These are phyloP conservation scores for Synanthedon formicaeformis DNA, from an alignment of 2,888 invertebrate genomes.

Conservation along the genomic window DNA sequence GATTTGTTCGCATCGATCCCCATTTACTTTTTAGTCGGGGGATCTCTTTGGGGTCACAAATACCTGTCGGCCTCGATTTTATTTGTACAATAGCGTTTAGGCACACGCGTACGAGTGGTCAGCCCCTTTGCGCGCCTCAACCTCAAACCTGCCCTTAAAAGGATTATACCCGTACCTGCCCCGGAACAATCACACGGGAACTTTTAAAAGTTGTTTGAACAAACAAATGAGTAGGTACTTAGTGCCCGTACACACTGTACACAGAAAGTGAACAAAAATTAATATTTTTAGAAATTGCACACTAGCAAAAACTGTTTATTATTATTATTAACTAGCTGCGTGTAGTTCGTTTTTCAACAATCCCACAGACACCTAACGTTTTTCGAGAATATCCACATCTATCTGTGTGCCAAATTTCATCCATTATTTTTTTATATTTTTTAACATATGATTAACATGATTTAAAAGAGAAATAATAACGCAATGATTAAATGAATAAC, in stretches of 20 bases:
- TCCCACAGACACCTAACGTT: too few species aligned
- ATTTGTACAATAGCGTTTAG: conserved; percentile 4
- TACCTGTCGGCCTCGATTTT: conserved; percentile 44
- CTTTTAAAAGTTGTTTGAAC: conserved; percentile 1
- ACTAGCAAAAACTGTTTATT: too few species aligned
- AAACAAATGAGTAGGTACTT: too few species aligned
- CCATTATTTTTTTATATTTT: too few species aligned
- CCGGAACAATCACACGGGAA: conserved; percentile 54
- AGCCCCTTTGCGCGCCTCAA: conserved; percentile 35
- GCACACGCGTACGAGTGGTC: conserved; percentile 20
- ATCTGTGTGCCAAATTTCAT: too few species aligned
- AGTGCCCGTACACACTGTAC: too few species aligned
- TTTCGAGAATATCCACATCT: too few species aligned
- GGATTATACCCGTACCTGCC: conserved; percentile 34
- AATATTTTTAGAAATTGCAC: neutral
- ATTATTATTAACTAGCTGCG: too few species aligned
- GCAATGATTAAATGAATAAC: too few species aligned
- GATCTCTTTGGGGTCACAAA: conserved; percentile 31
- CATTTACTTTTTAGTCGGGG: conserved; percentile 7
- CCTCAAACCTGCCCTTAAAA: conserved; percentile 11
- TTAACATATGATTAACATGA: too few species aligned
- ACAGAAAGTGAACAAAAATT: neutral
- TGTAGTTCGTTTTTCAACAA: too few species aligned
- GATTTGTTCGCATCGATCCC: conserved; percentile 15
- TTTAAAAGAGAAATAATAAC: too few species aligned